A percentile compares a stretch with the other conserved stretches of the same genome.
Conservation (phyloP, 2,888 invertebrate species). For the Cataglyphis cursor region DNA sequence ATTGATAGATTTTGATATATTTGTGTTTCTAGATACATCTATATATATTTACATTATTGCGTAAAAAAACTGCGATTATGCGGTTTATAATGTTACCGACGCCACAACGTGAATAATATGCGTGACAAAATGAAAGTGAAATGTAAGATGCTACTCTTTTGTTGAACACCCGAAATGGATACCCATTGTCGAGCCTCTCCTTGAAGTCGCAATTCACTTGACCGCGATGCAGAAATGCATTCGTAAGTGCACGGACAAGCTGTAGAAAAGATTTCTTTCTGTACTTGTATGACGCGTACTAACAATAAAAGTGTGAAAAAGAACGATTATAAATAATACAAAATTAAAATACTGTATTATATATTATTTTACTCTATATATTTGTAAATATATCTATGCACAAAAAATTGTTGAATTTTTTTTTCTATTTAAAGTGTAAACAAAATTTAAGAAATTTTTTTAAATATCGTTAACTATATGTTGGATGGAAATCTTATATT, state of each 20-base stretch:
- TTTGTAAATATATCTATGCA: background rate
- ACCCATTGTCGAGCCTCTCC: slow-evolving; percentile 32
- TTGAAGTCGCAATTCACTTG: slow-evolving; percentile 19
- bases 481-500: background rate
- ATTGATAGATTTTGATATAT: background rate
- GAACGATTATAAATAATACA: background rate
- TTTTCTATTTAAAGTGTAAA: background rate
- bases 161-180: slow-evolving; percentile 47
- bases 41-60: background rate
- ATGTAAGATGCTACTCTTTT: slow-evolving; percentile 21
- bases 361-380: background rate
- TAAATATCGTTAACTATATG: background rate
- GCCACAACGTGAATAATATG: background rate
- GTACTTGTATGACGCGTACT: background rate
- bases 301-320: background rate
- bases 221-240: slow-evolving; percentile 21
- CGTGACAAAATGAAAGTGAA: slow-evolving; percentile 7
- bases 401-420: background rate
- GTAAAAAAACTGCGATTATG: background rate
- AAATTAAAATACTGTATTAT: background rate
- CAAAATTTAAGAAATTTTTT: background rate
- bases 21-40: background rate
- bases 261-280: slow-evolving; percentile 2
- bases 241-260: background rate
- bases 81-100: background rate